Base-by-base conservation (phyloP, 2,888 invertebrate genomes). In the Ceriagrion tenellum region DNA sequence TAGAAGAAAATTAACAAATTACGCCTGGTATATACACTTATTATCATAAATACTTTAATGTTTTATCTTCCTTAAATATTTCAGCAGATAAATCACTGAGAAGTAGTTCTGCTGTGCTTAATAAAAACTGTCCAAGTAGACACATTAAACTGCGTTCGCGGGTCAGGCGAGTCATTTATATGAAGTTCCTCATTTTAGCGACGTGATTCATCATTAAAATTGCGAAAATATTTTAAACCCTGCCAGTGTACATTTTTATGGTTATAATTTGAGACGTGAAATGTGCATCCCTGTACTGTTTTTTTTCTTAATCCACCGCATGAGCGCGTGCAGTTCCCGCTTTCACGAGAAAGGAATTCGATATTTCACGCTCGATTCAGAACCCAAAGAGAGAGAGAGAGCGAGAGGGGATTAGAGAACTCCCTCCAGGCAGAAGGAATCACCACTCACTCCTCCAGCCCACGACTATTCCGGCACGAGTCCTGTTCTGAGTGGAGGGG, bases 371-470 rank as follows among this genome's bases (percentile, higher is more conserved):
- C 16, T 81, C 81, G 81, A 81, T 81, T n/a, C 81, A 6, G 35
- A 81, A 16, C 35, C 2, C 26, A 23, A 3, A 69, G n/a, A 69
- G 69, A 26, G 2, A 26, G 69, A 12, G 12, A 20, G 59, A 59
- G 56, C 8, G 16, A 56, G 56, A 56, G n/a, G n/a, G n/a, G n/a
- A n/a, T 56, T 12, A 16, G 20, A 59, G n/a, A 69, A 23, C 69
- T 69, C 69, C 59, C 59, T 59, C 69, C 26, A 81, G 81, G 81
- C 81, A 81, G 35, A 81, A 81, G 81, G 26, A 81, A 81, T 81
- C 81, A 81, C 81, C 81, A 81, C 81, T 81, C 81, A 20, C 59
- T 59, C 6, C 59, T 59, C 18, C 81, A 81, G 35, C 30, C 81
- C 81, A 18, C 13, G 81, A 35, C 81, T 35, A 81, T 81, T 35